Conservation (phyloP, 2,797 vertebrate genomes). For the Lepus townsendii region DNA sequence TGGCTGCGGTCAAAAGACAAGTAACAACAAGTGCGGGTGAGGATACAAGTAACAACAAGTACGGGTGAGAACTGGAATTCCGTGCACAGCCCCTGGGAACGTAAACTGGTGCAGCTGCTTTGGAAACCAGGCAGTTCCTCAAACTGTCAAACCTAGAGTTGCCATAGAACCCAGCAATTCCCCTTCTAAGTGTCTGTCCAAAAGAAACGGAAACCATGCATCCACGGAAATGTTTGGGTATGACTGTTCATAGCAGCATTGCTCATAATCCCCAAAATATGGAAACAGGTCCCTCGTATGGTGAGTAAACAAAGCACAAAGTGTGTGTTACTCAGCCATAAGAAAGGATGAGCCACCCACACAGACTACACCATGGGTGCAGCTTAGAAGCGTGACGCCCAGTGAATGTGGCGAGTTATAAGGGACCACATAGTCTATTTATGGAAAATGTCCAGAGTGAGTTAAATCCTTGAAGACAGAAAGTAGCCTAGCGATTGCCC, state of each 20-base stretch:
- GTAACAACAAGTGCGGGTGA: background rate
- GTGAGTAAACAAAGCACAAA: background rate
- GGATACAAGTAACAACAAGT: background rate
- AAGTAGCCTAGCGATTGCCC: background rate
- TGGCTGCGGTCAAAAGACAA: background rate
- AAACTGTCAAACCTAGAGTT: background rate
- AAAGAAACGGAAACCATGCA: background rate
- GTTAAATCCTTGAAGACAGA: background rate
- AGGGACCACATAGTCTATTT: too few species aligned
- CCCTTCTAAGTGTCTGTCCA: background rate
- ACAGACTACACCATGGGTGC: background rate
- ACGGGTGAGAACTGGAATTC: background rate
- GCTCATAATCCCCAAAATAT: background rate
- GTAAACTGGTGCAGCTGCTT: background rate
- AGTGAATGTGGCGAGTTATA: too few species aligned
- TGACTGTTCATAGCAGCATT: background rate
- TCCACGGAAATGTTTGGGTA: background rate
- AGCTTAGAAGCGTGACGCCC: background rate
- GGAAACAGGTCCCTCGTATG: background rate
- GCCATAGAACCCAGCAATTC: background rate
- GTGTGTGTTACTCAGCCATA: background rate
- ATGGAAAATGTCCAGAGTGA: background rate
- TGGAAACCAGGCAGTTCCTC: constrained; percentile 1
- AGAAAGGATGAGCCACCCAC: background rate
- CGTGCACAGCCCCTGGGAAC: background rate